Evolutionary conservation across 1,140 invertebrate genomes (phyloP), one percentile per base, ranked within the genome.

Genomic region (Drosophila persimilis): DNA sequence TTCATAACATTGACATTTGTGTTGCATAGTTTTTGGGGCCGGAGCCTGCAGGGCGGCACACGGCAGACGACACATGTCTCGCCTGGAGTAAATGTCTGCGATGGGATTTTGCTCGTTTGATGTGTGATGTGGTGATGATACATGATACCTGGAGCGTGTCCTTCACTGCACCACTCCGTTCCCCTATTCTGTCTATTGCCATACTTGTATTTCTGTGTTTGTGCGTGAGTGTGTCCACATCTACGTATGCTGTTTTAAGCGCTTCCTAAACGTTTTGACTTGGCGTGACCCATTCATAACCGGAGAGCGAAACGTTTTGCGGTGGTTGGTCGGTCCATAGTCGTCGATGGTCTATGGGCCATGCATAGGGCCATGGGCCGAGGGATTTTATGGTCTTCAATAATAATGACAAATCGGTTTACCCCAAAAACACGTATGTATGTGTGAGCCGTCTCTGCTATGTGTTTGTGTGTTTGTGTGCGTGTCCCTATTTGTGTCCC

Each of bases 331-430:
- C 31, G 31, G 31, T 3, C 31, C 31, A 9, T 35, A 9, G 31
- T 11, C 31, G 9, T 35, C 31, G 9, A 35, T 35, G 31, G 31
- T 11, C 9, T 35, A 3, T 11, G 24, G 24, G 24, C 24, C 24
- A 26, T 26, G 24, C 24, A 11, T 39, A 3, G 0, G 35, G 9
- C 31, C 45, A 44, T 61, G 45, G 57, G 52, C 64, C 59, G 53
- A 61, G 69, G 72, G 43, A 58, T 52, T 75, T 52, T 75, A 54
- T 76, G 63, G 73, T 86, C 81, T 77, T 73, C 80, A 85, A 85
- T 85, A 86, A 86, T 85, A 86, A 86, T 86, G 83, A 86, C 81
- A 86, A 86, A 86, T 86, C 81, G 81, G 77, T 86, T 81, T 74
- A 51, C 57, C 48, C 73, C 35, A 39, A 39, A 39, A 39, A 2